Evolutionary conservation across 2,113 vertebrate genomes (phyloP).

Genomic region (Petaurus breviceps): DNA sequence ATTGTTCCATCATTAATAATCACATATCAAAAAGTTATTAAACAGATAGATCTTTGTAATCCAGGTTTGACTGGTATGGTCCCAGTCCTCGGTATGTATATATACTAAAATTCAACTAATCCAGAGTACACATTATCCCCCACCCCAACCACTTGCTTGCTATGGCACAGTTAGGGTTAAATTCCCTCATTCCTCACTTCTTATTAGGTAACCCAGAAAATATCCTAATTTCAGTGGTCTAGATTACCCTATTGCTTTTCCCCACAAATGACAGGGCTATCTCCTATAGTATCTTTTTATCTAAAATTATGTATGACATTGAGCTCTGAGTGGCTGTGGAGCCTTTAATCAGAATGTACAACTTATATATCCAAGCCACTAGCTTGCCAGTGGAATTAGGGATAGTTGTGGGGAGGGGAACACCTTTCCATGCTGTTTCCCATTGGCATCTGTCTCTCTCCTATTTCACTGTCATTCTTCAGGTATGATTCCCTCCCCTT

Average conservation of each 20-base stretch:
- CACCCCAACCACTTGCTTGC: not conserved
- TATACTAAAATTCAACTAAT: not conserved
- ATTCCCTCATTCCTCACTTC: not conserved
- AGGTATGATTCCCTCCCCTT: not conserved
- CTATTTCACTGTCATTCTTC: not conserved
- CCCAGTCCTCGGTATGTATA: not conserved
- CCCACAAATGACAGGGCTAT: not conserved
- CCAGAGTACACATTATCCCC: not conserved
- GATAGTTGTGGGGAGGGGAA: not conserved
- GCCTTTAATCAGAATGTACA: not conserved
- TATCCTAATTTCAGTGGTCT: not conserved
- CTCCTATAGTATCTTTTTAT: not conserved
- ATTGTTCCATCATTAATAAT: not conserved
- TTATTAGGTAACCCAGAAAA: not conserved
- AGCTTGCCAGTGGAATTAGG: not conserved
- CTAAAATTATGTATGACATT: not conserved
- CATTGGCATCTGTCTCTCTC: not conserved
- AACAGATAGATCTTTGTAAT: not conserved
- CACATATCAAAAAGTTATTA: not conserved
- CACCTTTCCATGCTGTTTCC: not conserved
- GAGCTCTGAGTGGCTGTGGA: not conserved
- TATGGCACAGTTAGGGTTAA: not conserved
- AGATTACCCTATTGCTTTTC: not conserved
- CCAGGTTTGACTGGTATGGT: not conserved
- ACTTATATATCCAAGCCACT: not conserved